phyloP scores from a whole-genome alignment of 2,888 invertebrate genomes.

The Clunio marinus region DNA sequence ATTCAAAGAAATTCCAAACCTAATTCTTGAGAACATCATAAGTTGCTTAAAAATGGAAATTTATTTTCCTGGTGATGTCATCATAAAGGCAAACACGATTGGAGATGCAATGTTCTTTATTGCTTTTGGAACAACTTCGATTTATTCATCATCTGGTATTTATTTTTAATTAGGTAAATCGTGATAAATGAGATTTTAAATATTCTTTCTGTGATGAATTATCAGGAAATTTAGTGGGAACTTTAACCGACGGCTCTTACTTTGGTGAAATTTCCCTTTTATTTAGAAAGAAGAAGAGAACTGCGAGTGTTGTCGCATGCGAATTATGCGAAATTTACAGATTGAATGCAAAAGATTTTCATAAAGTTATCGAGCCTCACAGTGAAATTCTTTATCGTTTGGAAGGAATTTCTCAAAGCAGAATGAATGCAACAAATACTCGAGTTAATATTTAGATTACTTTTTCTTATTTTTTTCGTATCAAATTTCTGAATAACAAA shows the following conservation, averaged over 20 bases:
- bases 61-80: slow-evolving; percentile 55
- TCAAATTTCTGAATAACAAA: no score
- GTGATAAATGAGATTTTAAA: no score
- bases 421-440: no score
- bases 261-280: slow-evolving; percentile 54
- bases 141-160: slow-evolving; percentile 42
- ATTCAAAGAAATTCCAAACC: slow-evolving; percentile 54
- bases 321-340: slow-evolving; percentile 51
- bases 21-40: slow-evolving; percentile 54
- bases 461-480: no score
- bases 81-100: slow-evolving; percentile 53
- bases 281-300: slow-evolving; percentile 46
- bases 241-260: slow-evolving; percentile 52
- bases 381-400: neutral
- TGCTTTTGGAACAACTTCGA: slow-evolving; percentile 55
- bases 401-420: slow-evolving; percentile 27
- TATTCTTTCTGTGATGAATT: neutral
- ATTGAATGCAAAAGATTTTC: slow-evolving; percentile 44
- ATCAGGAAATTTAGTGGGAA: neutral
- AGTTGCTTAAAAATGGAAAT: slow-evolving; percentile 53
- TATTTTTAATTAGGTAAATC: neutral
- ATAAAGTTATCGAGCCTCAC: slow-evolving; percentile 22
- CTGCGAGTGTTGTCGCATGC: slow-evolving; percentile 49
- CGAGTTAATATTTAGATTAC: no score
- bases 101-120: slow-evolving; percentile 59